Base-by-base conservation (phyloP, 2,797 vertebrate species). In the Fratercula arctica region DNA sequence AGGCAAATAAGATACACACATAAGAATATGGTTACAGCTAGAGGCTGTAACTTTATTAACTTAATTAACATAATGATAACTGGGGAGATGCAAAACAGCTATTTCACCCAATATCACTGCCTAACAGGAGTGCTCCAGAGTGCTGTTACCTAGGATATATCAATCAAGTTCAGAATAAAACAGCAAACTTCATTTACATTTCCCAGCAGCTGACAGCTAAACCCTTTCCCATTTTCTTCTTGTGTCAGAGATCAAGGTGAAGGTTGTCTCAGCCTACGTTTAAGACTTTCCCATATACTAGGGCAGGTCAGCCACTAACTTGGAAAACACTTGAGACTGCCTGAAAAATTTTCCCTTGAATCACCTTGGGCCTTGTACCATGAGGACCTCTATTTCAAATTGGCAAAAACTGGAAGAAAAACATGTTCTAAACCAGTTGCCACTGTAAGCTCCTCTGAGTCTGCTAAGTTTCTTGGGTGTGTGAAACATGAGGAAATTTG, bases 11-110 rank as follows among this genome's bases (percentile, higher is more conserved):
- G 69, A 54, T 73, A 61, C 64, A 82, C 37, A 57, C 59, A 60
- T 74, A 93, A 81, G 63, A 90, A 90, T 93, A 88, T 23, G n/a
- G 92, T 92, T 94, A 81, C 60, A 75, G 60, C 87, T 78, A 54
- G 57, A 70, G 70, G 87, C 79, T 82, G 45, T 59, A 95, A 92
- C 11, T 88, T 96, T 94, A 95, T 96, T 93, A 92, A 77, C 48
- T 60, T 87, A 88, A 96, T 97, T 97, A 95, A 80, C 95, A 93
- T 97, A 91, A 85, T 31, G 82, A 82, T 90, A 95, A 89, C 82
- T 69, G 53, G n/a, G 20, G 80, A 95, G 26, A 95, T 87, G 72
- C 72, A 93, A 95, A 97, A 35, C 35, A 94, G 46, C 37, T 77
- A 57, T 84, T 96, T 91, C 73, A 82, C 68, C 61, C 69, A 93